Percentiles rank a stretch among this genome's conserved stretches.
Conservation (phyloP, 30 jellyfish, hydroid and myxozoan genomes). For the Hydra vulgaris region DNA sequence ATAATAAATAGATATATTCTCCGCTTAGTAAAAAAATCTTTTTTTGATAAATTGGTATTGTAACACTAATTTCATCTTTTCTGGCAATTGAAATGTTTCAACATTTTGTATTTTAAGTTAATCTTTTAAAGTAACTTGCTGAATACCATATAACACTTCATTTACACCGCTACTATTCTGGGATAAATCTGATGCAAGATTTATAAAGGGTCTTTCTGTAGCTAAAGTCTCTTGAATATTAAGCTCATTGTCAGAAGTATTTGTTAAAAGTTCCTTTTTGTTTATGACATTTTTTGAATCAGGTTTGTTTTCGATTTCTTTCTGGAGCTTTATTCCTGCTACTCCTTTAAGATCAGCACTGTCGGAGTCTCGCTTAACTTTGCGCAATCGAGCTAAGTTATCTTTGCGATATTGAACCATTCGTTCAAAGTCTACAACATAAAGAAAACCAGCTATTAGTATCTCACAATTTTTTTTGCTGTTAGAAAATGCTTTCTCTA, state of each 20-base stretch:
- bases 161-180: not conserved
- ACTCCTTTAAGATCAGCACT: constrained; percentile 70
- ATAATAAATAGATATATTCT: too few relatives aligned
- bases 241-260: not conserved
- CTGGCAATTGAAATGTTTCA: too few relatives aligned
- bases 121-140: not conserved
- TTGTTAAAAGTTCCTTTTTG: not conserved
- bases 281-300: not conserved
- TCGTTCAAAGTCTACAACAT: constrained; percentile 59
- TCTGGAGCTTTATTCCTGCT: constrained; percentile 53
- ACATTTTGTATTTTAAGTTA: too few relatives aligned
- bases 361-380: constrained; percentile 61
- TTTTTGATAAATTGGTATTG: too few relatives aligned
- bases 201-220: not conserved
- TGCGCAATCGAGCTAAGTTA: constrained; percentile 61
- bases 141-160: not conserved
- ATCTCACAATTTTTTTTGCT: constrained; percentile 58
- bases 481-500: constrained; percentile 53
- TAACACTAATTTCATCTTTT: too few relatives aligned
- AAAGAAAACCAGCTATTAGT: constrained; percentile 70
- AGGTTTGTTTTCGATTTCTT: not conserved
- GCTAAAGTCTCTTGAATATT: not conserved
- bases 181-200: not conserved
- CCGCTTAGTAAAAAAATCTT: too few relatives aligned
- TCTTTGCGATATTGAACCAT: constrained; percentile 76